Base-by-base conservation (phyloP, 2,113 vertebrate genomes). In the Epinephelus lanceolatus region DNA sequence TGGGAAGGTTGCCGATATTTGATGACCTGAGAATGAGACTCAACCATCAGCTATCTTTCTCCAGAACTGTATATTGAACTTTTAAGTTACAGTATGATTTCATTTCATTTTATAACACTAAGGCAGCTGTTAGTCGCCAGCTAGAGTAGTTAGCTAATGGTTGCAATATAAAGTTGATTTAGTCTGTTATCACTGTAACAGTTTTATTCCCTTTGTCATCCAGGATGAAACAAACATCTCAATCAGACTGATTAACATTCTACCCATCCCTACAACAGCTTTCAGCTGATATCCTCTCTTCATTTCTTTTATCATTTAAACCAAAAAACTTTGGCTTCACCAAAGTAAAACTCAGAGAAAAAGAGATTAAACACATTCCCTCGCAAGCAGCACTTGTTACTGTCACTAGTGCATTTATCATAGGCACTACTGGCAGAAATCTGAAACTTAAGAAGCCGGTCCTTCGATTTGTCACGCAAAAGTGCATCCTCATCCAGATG, bases 221-320 rank as follows among this genome's bases (percentile, higher is more conserved):
- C 47, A 69, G 1, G 25, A 57, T 45, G n/a, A 72, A 47, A 59
- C 55, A 70, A 70, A 33, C 60, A 68, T 57, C 25, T 59, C 75
- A 57, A 10, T 33, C 13, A 74, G 57, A 52, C 40, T 6, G 3
- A 61, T 21, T 42, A 45, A 65, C n/a, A 19, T 67, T 21, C 40
- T 8, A 10, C 11, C 33, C 21, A 7, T 11, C 7, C 6, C 30
- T 51, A 13, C 4, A 47, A 68, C 37, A 49, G 5, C 52, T 27
- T 45, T 47, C 25, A 67, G 37, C 33, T 6, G 19, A 47, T 18
- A 14, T 17, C 9, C 4, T 6, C 52, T 45, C 33, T 45, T 45
- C 27, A n/a, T 47, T 33, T 9, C 7, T 51, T 27, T 25, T 27
- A 21, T 42, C 12, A 40, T 67, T 69, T 14, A 19, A 37, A 60